Evolutionary conservation across 2,113 vertebrate genomes (phyloP).

Genomic region (Castor canadensis): DNA sequence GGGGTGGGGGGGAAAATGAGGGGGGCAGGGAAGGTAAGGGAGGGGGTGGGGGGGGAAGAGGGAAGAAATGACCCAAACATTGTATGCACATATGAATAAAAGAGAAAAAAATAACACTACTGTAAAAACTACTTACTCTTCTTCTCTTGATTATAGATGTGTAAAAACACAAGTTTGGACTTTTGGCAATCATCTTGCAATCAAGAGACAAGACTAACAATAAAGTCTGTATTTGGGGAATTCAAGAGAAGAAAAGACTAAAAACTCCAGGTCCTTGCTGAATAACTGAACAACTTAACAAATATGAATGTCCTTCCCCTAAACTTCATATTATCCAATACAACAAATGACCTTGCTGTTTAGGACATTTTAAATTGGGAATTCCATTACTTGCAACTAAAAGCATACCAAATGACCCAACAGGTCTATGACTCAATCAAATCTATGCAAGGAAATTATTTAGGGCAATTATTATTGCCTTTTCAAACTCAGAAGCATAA

Average conservation of each 20-base stretch:
- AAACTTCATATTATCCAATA: not conserved
- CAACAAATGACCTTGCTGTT: not conserved
- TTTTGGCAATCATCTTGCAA: not conserved
- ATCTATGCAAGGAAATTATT: not conserved
- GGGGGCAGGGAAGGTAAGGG: too few relatives aligned
- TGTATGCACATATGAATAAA: too few relatives aligned
- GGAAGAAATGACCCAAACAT: too few relatives aligned
- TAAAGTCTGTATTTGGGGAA: not conserved
- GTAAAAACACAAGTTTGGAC: constrained; percentile 17
- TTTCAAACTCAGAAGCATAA: constrained; percentile 34
- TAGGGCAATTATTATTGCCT: not conserved
- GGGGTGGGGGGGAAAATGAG: too few relatives aligned
- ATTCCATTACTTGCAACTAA: constrained; percentile 5
- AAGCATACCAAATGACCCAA: not conserved
- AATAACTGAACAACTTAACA: not conserved
- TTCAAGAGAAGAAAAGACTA: not conserved
- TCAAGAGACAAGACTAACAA: not conserved
- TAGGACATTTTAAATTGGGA: not conserved
- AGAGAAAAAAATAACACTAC: too few relatives aligned
- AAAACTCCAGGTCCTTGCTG: not conserved
- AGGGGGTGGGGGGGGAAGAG: too few relatives aligned
- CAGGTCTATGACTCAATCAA: not conserved
- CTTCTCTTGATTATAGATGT: not conserved
- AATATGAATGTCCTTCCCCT: not conserved
- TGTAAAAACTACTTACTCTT: not conserved